Evolutionary conservation across 2,113 vertebrate species (phyloP).

Genomic region (Cacatua alba): DNA sequence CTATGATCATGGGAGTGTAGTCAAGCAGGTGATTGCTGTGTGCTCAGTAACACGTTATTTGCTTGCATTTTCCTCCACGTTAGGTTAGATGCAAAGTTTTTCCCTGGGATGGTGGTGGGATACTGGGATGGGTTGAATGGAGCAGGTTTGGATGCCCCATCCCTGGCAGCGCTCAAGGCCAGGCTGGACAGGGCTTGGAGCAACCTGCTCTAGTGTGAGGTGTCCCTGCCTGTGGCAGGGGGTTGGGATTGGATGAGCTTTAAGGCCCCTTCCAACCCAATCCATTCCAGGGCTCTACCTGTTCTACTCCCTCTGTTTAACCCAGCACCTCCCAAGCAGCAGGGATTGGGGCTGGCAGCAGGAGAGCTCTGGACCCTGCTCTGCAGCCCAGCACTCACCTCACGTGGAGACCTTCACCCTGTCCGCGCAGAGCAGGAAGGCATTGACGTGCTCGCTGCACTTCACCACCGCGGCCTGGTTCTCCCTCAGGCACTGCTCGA

Average conservation of each 20-base stretch:
- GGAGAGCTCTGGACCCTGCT: accelerated
- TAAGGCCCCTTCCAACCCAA: neutral
- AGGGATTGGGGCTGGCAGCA: accelerated
- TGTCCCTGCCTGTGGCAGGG: no score
- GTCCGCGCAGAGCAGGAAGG: conserved; percentile 88
- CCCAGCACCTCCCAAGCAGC: neutral
- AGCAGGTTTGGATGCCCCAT: neutral
- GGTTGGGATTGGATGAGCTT: neutral
- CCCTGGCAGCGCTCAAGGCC: neutral
- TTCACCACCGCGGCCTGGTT: conserved; percentile 77
- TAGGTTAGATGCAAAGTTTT: neutral
- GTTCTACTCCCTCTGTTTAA: no score
- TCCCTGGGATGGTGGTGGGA: neutral
- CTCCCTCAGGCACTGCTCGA: conserved; percentile 87
- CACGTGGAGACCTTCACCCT: conserved; percentile 75
- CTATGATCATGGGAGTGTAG: accelerated
- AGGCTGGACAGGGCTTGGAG: neutral
- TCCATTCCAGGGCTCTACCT: no score
- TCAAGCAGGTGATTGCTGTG: neutral
- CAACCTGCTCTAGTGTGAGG: neutral
- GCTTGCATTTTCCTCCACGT: accelerated
- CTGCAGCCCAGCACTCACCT: neutral
- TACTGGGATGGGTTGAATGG: neutral
- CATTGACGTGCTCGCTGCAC: conserved; percentile 79
- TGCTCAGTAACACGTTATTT: accelerated